Evolutionary conservation across 2,888 invertebrate genomes (phyloP), one percentile per base, ranked within the genome.

Genomic region (Pristionchus maxplancki): DNA sequence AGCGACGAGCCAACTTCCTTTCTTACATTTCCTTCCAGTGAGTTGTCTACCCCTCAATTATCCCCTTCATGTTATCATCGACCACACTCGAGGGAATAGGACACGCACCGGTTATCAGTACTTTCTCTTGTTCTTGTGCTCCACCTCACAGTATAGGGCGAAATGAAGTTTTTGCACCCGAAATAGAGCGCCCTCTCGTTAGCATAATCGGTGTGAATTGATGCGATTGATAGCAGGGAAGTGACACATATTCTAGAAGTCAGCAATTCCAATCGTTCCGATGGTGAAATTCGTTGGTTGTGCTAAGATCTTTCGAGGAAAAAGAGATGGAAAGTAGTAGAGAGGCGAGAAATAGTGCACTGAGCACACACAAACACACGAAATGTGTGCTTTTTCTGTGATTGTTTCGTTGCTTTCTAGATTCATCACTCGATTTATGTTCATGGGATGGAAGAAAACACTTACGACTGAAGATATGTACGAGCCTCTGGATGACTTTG

Each of bases 361-460:
- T 71, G 71, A 71, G 71, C 71, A 71, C 24, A 71, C 71, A 67
- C 64, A 64, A 3, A 64, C 28, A 67, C 24, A 28, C 24, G 78
- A 78, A 44, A 48, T 48, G 78, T 78, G 78, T 78, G 78, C 78
- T 28, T 17, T 78, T 78, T 78, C 40, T 78, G 78, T 78, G 37
- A 37, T 71, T 71, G 71, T 71, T 71, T 20, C 71, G 37, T 37
- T 71, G 71, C 37, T 71, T 71, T 78, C 20, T 53, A 88, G 88
- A 48, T 88, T 88, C 88, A 53, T 88, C 78, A 78, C 88, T 40
- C 58, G 78, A 28, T 88, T 78, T 34, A 78, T 88, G 81, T 81
- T 53, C 44, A 31, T 88, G 53, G 88, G 88, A 78, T 88, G 81
- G 78, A 50, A 40, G 53, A 50, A 40, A n/a, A 88, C 88, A 3